Evolutionary conservation across 2,888 invertebrate species (phyloP), one percentile per base, ranked within the genome.

Genomic region (Thalpophila matura): DNA sequence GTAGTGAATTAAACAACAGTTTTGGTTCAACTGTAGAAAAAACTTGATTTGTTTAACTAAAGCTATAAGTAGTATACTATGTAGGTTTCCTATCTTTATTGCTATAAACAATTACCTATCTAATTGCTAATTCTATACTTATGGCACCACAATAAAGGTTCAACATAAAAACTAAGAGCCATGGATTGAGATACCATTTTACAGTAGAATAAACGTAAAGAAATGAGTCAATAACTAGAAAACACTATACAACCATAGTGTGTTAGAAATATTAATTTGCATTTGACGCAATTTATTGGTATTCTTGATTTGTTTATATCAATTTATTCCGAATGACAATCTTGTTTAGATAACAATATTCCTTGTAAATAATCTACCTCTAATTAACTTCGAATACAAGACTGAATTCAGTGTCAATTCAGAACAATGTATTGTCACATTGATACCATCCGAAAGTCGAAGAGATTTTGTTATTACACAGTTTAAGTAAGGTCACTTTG

Each of bases 351-450:
- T 61, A 73, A 66, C 63, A 74, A 79, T 74, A 81, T 77, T 85
- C 84, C 82, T 81, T 92, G 91, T 93, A 91, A 89, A 93, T 92
- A 91, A 78, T 88, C 80, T 92, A 92, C 91, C 90, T 93, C 91
- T 89, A 87, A 85, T 86, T 86, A 85, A 85, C 85, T 86, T 90
- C 87, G 86, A 89, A 89, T 86, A 87, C 84, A 95, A 95, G 95
- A 95, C 95, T 95, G 95, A 95, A 93, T 92, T 92, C 92, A 85
- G 90, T 91, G 95, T 95, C 95, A 95, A 95, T 95, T 95, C 94
- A 91, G 93, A 89, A 85, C 85, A 60, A 80, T 79, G 60, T 76
- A 77, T 70, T 77, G 65, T 64, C 68, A 66, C 74, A 62, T n/a
- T 69, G 73, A 66, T 79, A 80, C 82, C 81, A 73, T 76, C 74